Evolutionary conservation across 2,888 invertebrate genomes (phyloP).

Genomic region (Amaurobius ferox): DNA sequence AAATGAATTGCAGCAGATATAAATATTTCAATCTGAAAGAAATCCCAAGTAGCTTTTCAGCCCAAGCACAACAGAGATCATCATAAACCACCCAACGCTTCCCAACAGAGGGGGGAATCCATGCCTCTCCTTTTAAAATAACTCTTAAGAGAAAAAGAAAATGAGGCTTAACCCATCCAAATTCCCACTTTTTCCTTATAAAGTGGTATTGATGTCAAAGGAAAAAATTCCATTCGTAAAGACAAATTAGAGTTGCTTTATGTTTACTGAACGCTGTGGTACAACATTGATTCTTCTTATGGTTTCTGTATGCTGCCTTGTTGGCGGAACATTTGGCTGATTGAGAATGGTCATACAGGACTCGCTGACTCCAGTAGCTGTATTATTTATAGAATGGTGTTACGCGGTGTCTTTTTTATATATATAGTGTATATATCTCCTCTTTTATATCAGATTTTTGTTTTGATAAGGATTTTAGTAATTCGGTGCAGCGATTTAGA

Average conservation of each 20-base stretch:
- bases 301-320: constrained; percentile 43
- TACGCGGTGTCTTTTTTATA: no score
- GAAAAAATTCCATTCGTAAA: constrained; percentile 43
- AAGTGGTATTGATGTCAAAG: constrained; percentile 52
- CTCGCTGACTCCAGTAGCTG: constrained; percentile 22
- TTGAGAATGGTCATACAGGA: constrained; percentile 43
- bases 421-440: no score
- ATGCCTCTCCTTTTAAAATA: constrained; percentile 17
- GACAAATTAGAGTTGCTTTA: constrained; percentile 58
- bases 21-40: no score
- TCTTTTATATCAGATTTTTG: no score
- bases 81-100: constrained; percentile 12
- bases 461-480: no score
- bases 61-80: constrained; percentile 6
- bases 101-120: constrained; percentile 9
- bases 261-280: constrained; percentile 19
- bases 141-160: constrained; percentile 41
- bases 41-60: no score
- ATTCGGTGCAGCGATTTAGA: no score
- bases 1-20: no score
- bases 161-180: constrained; percentile 12
- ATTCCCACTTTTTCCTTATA: constrained; percentile 18
- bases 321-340: constrained; percentile 45
- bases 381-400: constrained; percentile 43
- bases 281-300: constrained; percentile 54